Evolutionary conservation across 2,113 vertebrate species (phyloP), one percentile per base, ranked within the genome.

Genomic region (Cercopithecus mona): DNA sequence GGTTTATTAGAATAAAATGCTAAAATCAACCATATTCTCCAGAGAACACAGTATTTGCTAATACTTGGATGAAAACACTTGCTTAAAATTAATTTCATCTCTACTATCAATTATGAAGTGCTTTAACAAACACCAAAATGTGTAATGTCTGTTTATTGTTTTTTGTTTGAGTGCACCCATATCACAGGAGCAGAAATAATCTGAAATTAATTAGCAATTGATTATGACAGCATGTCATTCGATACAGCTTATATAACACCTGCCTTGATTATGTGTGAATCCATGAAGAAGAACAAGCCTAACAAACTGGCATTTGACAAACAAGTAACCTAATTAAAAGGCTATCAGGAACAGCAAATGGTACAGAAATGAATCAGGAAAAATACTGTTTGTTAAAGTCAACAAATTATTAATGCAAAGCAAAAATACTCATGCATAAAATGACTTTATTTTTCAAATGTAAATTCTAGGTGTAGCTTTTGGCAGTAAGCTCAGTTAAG

Each of bases 191-290:
- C 66, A 86, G 73, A 88, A 96, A 78, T 55, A 94, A 95, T 96
- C 45, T 92, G 85, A 81, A 97, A 96, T 97, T 97, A 98, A 96
- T 98, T 98, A 98, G 82, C 86, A 88, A 80, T 73, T 92, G 91
- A 97, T 97, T 79, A 89, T 72, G 61, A 94, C 78, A 96, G 86
- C n/a, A 52, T 95, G 83, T 55, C 85, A 66, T 93, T 55, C 85
- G 91, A 70, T 95, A 91, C 61, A 94, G 91, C 88, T 97, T 93
- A 93, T 87, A 80, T 68, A 97, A 89, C 81, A 93, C 97, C 88
- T 97, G 90, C 88, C 81, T 82, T 96, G 94, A 97, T 97, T 97
- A 93, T 43, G 97, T 97, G 91, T 93, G 66, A 94, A 95, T 93
- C 35, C 38, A 30, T 92, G 82, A 98, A 95, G 79, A 85, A 95